phyloP scores from a whole-genome alignment of 2,113 vertebrate species.

The Aspiorhynchus laticeps region DNA sequence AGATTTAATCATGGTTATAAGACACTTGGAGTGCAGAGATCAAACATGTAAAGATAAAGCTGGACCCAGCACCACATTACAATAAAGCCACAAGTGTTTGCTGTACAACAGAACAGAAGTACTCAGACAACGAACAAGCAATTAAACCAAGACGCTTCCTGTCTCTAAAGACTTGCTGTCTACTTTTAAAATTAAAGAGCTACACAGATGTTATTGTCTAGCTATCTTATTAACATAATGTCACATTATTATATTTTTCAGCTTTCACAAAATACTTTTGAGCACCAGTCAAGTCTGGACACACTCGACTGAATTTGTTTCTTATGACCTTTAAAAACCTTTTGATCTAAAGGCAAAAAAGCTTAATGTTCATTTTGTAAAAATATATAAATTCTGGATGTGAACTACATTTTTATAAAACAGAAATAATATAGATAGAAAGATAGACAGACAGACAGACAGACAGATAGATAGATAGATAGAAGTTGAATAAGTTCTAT shows the following conservation, averaged over 20 bases:
- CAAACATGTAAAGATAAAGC: constrained; percentile 28
- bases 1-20: constrained; percentile 32
- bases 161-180: background rate
- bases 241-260: constrained; percentile 58
- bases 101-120: background rate
- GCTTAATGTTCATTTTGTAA: background rate
- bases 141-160: background rate
- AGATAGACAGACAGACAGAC: too few relatives aligned
- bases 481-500: too few relatives aligned
- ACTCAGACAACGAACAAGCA: constrained; percentile 13
- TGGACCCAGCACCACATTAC: background rate
- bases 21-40: background rate
- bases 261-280: constrained; percentile 7
- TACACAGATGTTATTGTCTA: constrained; percentile 16
- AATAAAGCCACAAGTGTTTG: constrained; percentile 32
- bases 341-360: background rate
- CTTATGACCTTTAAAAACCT: background rate
- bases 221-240: background rate
- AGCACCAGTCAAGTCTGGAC: background rate
- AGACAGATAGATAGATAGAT: too few relatives aligned
- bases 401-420: background rate
- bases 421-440: background rate
- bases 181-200: constrained; percentile 19
- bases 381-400: background rate
- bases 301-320: background rate